Conservation (phyloP, 2,113 vertebrate genomes). For the Coryphaenoides rupestris region DNA sequence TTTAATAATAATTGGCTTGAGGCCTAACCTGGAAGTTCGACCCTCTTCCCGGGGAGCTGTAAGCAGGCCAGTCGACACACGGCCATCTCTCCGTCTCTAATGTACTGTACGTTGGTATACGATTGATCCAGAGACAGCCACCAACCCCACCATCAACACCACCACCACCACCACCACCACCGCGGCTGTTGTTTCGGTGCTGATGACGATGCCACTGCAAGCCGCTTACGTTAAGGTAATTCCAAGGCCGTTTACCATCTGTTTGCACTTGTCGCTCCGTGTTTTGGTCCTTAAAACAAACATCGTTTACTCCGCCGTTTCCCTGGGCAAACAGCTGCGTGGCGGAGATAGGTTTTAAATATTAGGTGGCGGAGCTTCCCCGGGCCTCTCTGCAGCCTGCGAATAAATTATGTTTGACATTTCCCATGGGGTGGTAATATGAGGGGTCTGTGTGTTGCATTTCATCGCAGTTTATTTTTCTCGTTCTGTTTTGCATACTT, state of each 20-base stretch:
- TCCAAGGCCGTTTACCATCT: constrained; percentile 54
- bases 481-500: constrained; percentile 37
- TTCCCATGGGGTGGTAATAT: constrained; percentile 56
- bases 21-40: too few species aligned
- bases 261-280: constrained; percentile 50
- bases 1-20: too few species aligned
- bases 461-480: constrained; percentile 30
- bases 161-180: too few species aligned
- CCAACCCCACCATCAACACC: too few species aligned
- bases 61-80: too few species aligned
- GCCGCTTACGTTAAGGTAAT: constrained; percentile 35
- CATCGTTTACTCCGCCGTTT: constrained; percentile 54
- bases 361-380: constrained; percentile 59
- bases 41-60: too few species aligned
- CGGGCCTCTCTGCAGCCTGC: constrained; percentile 53
- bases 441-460: constrained; percentile 20
- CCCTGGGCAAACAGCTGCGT: constrained; percentile 65
- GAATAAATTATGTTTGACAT: constrained; percentile 72
- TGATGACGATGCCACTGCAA: constrained; percentile 42
- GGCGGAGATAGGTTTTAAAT: constrained; percentile 63
- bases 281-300: constrained; percentile 61
- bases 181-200: too few species aligned
- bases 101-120: too few species aligned
- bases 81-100: too few species aligned
- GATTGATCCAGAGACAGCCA: too few species aligned